A percentile compares a stretch with the other conserved stretches of the same genome.
These are phyloP conservation scores for Cervus canadensis DNA, from an alignment of 2,113 vertebrate species.

Conservation along the genomic window DNA sequence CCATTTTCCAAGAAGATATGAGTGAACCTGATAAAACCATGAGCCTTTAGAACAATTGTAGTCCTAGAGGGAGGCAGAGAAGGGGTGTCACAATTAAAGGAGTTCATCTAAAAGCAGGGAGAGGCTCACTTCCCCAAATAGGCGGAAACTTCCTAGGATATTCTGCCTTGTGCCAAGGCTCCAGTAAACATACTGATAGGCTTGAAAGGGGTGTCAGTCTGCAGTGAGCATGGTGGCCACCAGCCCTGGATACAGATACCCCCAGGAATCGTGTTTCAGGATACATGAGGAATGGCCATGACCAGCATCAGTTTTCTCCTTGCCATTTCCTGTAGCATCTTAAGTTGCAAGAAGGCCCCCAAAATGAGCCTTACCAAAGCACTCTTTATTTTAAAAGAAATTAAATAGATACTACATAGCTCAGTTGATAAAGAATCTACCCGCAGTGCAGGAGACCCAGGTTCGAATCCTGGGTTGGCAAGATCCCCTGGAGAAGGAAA, in stretches of 20 bases:
- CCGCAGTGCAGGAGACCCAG: not conserved
- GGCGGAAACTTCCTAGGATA: not conserved
- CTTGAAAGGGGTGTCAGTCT: not conserved
- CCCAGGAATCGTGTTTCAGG: rapidly evolving
- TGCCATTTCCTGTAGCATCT: not conserved
- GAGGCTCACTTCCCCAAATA: not conserved
- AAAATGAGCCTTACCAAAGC: not conserved
- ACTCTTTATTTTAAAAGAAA: not conserved
- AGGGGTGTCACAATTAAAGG: not conserved
- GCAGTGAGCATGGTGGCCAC: rapidly evolving
- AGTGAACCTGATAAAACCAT: not conserved
- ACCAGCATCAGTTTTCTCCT: not conserved
- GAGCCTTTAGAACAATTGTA: not conserved
- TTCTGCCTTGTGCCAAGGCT: not conserved
- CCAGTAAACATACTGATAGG: not conserved
- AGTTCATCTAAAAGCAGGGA: not conserved
- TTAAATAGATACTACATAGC: not conserved
- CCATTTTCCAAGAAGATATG: rapidly evolving
- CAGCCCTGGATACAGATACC: not conserved
- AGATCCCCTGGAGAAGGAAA: not conserved
- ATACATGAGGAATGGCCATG: not conserved
- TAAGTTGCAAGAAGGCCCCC: not conserved
- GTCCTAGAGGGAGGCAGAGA: not conserved
- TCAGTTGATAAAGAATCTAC: not conserved
- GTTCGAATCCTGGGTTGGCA: not conserved